Base-by-base conservation (phyloP, 2,888 invertebrate genomes). In the Crepidodera aurea region DNA sequence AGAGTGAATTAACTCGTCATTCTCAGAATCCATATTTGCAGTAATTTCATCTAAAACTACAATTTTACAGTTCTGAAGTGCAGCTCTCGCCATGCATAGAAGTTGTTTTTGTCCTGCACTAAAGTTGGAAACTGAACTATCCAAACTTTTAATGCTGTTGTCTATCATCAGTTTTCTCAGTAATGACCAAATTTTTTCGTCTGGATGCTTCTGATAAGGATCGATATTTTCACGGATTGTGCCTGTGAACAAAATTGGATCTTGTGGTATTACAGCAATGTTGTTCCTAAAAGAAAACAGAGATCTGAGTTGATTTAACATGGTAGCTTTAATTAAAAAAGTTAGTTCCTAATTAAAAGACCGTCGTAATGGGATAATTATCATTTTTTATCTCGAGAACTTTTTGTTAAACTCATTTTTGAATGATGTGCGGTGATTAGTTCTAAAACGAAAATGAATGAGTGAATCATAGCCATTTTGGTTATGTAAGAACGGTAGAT, bases 101-200 rank as follows among this genome's bases (percentile, higher is more conserved):
- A 86, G 75, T 70, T 86, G 86, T 48, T 83, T 76, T 72, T 86
- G 85, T 0, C 86, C 86, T 3, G 83, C 82, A 64, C 84, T 84
- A 59, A 69, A 71, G 48, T 67, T 72, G 0, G 68, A 59, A 5
- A 73, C 62, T 6, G 59, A 44, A 6, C 59, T 12, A 8, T 70
- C 66, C 82, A 48, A 46, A 48, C 73, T 75, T 3, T 78, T 69
- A 57, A 82, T 68, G n/a, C 72, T 62, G n/a, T 72, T 62, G 18
- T 71, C 69, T 10, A 74, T 50, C 40, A 70, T 81, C 8, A 84
- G 83, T 74, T 78, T 62, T 7, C 67, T 63, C n/a, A 75, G 46
- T 7, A 69, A 69, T 2, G 68, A 53, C 74, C 74, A 75, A 42
- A 75, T 69, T 22, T 65, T 64, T 5, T 62, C 61, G 58, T 75